Base-by-base conservation (phyloP, 2,797 vertebrate species). In the Glossophaga mutica region DNA sequence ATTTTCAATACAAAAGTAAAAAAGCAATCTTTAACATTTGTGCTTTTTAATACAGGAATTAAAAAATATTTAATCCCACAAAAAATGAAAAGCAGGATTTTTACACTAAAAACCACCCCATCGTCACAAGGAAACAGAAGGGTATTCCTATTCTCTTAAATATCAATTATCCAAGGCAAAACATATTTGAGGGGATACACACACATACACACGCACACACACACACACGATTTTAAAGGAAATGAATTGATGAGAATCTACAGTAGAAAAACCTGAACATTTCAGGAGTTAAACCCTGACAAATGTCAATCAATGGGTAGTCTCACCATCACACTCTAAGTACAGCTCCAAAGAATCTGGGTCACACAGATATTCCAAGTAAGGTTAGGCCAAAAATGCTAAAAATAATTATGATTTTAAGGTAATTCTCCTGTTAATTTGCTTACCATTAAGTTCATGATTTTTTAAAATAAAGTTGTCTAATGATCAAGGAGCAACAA, bases 1-100 rank as follows among this genome's bases (percentile, higher is more conserved):
- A 96, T 82, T 96, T 94, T 95, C 50, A 95, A 77, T 44, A 74
- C 42, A 44, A 86, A 83, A 21, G 22, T 89, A 87, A 89, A 90
- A 92, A 96, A 86, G 48, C 44, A 77, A 83, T 81, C 21, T 90
- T 91, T 37, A 93, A 81, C 34, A 55, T 34, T 21, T 93, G 77
- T 70, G 14, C 5, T 90, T 93, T 85, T 93, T 85, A 96, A 78
- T 48, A 24, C 67, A 91, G 84, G 55, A 93, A 94, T 65, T 94
- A 44, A 74, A 94, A 83, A 88, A 82, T 52, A 96, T 59, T 83
- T 62, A 91, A 65, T 65, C 29, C 42, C 48, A 59, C 9, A 32
- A 94, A 94, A 94, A 93, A 21, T 78, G 57, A 94, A 89, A 84
- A 50, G 59, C 3, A 74, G 3, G 22, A 94, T 73, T 94, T 95